Percentiles rank a stretch among this genome's conserved stretches.
Evolutionary conservation across 2,797 vertebrate genomes (phyloP).

Genomic region (Salarias fasciatus): DNA sequence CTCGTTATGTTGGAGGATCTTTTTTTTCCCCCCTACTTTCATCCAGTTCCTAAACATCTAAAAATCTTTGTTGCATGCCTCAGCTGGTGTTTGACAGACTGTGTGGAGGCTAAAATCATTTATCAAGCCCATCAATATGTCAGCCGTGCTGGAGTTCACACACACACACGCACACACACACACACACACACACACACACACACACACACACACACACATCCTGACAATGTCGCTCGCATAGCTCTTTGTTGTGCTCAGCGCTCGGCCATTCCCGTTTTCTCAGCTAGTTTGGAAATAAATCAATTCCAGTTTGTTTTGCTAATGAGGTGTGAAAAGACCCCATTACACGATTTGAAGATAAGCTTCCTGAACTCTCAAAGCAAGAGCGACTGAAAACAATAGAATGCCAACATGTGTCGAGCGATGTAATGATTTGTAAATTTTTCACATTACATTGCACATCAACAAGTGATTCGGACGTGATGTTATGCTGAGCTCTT

Average conservation of each 20-base stretch:
- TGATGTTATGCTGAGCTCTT: slow-evolving; percentile 22
- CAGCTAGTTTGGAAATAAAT: slow-evolving; percentile 58
- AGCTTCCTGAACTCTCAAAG: slow-evolving; percentile 71
- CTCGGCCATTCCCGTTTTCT: slow-evolving; percentile 41
- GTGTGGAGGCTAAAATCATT: slow-evolving; percentile 8
- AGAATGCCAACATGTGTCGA: slow-evolving; percentile 49
- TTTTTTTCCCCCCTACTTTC: no score
- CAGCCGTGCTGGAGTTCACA: not conserved
- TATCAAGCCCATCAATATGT: slow-evolving; percentile 43
- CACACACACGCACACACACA: no score
- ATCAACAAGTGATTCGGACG: slow-evolving; percentile 45
- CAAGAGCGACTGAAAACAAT: slow-evolving; percentile 70
- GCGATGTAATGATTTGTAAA: slow-evolving; percentile 61
- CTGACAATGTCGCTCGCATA: not conserved
- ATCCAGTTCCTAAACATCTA: no score
- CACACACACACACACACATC: no score
- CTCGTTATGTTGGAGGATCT: not conserved
- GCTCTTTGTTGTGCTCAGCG: slow-evolving; percentile 26
- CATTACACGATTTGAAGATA: slow-evolving; percentile 74
- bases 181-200: no score
- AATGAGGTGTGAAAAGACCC: slow-evolving; percentile 80
- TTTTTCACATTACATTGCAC: slow-evolving; percentile 49
- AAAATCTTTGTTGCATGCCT: not conserved
- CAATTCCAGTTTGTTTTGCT: slow-evolving; percentile 62
- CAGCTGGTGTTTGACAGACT: slow-evolving; percentile 17